Conservation (phyloP, 2,113 vertebrate genomes). For the Seriola aureovittata region DNA sequence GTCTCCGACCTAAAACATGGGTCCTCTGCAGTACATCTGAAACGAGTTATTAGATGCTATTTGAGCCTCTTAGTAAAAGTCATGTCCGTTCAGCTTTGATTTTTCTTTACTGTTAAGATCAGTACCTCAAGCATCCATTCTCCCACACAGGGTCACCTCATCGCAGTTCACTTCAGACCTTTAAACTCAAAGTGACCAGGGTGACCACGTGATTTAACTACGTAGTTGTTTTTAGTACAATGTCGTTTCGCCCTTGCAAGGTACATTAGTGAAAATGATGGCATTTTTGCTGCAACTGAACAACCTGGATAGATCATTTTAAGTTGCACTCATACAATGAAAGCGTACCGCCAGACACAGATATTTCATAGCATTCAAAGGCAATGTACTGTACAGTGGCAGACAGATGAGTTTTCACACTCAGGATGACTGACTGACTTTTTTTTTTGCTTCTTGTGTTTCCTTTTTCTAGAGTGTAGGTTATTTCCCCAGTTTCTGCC, state of each 20-base stretch:
- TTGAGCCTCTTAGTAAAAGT: constrained; percentile 27
- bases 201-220: constrained; percentile 39
- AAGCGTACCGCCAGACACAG: constrained; percentile 13
- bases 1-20: constrained; percentile 15
- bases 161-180: constrained; percentile 7
- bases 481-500: constrained; percentile 21
- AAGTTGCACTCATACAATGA: constrained; percentile 41
- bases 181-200: constrained; percentile 1
- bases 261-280: constrained; percentile 60
- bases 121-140: not conserved
- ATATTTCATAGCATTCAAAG: constrained; percentile 22
- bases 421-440: constrained; percentile 26
- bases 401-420: constrained; percentile 40
- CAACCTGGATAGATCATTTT: constrained; percentile 43
- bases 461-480: not conserved
- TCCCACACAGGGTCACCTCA: not conserved
- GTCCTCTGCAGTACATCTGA: constrained; percentile 39
- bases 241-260: constrained; percentile 50
- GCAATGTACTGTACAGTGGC: constrained; percentile 33
- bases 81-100: constrained; percentile 22
- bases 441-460: not conserved
- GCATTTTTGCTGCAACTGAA: constrained; percentile 31
- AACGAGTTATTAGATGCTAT: constrained; percentile 37
- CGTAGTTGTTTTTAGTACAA: constrained; percentile 37
- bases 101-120: constrained; percentile 27